These are phyloP conservation scores for Anneissia japonica DNA, from an alignment of 35 echinoderm and acorn worm species.

Conservation along the genomic window DNA sequence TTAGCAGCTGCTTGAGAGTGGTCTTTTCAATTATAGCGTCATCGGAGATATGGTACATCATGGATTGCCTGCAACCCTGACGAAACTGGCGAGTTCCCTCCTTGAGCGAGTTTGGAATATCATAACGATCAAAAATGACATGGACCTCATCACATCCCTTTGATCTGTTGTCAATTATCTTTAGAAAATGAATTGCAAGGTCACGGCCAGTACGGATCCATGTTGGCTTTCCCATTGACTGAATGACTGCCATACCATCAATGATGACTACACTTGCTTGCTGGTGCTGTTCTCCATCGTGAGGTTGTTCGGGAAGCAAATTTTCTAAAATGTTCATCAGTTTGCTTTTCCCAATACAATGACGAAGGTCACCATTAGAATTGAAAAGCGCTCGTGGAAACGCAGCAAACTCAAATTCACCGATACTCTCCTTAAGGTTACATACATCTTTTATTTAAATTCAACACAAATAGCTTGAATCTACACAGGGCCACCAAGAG, in stretches of 20 bases:
- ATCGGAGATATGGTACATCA: not conserved
- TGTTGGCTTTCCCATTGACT: not conserved
- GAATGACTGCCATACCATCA: not conserved
- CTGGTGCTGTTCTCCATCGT: not conserved
- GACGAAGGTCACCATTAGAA: not conserved
- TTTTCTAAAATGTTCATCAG: not conserved
- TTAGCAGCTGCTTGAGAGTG: not conserved
- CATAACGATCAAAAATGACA: conserved; percentile 1
- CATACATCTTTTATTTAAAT: too few species aligned
- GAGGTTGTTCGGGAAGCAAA: not conserved
- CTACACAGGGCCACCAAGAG: too few species aligned
- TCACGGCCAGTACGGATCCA: not conserved
- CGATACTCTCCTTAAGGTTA: not conserved
- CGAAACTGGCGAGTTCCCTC: not conserved
- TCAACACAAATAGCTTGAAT: too few species aligned
- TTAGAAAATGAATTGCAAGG: not conserved
- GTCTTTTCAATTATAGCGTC: not conserved
- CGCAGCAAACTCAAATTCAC: not conserved
- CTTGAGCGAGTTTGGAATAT: conserved; percentile 7
- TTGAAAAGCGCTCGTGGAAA: not conserved
- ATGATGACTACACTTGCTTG: not conserved
- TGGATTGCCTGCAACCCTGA: not conserved
- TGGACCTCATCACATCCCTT: not conserved
- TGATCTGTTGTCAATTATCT: not conserved
- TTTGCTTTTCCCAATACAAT: not conserved